Evolutionary conservation across 2,113 vertebrate species (phyloP).

Genomic region (Dunckerocampus dactyliophorus): DNA sequence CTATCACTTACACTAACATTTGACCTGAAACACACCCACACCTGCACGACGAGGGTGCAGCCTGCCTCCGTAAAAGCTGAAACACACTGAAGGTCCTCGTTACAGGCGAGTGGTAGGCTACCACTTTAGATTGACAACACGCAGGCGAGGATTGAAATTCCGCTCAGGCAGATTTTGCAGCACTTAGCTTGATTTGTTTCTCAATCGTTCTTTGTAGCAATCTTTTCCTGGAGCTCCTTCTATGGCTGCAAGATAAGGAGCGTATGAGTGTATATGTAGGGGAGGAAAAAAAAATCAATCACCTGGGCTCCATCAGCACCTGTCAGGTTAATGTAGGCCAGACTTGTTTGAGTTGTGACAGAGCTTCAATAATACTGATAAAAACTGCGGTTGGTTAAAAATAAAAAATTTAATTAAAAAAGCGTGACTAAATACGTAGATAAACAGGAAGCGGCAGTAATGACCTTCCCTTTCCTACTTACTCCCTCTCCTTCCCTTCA

Average conservation of each 20-base stretch:
- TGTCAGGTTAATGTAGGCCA: not conserved
- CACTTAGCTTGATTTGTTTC: constrained; percentile 68
- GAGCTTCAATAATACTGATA: not conserved
- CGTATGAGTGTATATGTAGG: constrained; percentile 20
- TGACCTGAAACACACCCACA: constrained; percentile 49
- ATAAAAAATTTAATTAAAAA: constrained; percentile 1
- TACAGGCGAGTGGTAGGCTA: constrained; percentile 17
- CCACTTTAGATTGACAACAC: constrained; percentile 11
- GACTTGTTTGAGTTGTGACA: constrained; percentile 1
- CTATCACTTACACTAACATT: constrained; percentile 42
- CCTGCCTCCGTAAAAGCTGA: constrained; percentile 40
- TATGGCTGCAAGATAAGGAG: constrained; percentile 50
- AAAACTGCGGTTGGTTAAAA: too few relatives aligned
- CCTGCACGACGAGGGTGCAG: constrained; percentile 32
- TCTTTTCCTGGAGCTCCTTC: constrained; percentile 3
- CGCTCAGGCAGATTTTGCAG: constrained; percentile 52
- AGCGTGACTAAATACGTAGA: not conserved
- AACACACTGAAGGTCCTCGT: constrained; percentile 20
- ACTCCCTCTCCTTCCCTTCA: not conserved
- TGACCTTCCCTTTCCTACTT: not conserved
- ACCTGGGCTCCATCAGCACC: constrained; percentile 20
- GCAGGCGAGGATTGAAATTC: constrained; percentile 52
- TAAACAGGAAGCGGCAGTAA: not conserved
- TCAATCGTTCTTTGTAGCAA: constrained; percentile 26
- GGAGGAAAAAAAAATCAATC: constrained; percentile 38